Percentiles rank a stretch among this genome's conserved stretches.
These are phyloP conservation scores for Carapus acus DNA, from an alignment of 2,797 vertebrate genomes.

Conservation along the genomic window DNA sequence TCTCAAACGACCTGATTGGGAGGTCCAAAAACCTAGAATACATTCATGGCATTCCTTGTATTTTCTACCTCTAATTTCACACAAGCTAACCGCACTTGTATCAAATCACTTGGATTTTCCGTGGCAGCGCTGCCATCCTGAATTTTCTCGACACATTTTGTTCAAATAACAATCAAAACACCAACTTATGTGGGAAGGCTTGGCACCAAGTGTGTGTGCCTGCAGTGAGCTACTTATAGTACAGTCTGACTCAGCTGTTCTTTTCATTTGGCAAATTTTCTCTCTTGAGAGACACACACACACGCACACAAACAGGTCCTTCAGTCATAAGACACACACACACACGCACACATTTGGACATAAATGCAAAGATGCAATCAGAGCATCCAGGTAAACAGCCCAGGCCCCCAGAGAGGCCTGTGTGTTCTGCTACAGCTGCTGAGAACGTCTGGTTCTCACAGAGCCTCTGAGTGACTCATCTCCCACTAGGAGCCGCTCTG, in stretches of 20 bases:
- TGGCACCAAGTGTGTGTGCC: slow-evolving; percentile 32
- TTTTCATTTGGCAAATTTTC: slow-evolving; percentile 50
- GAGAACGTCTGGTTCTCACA: slow-evolving; percentile 41
- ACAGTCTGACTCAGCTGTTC: slow-evolving; percentile 27
- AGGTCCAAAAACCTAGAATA: slow-evolving; percentile 50
- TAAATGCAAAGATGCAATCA: slow-evolving; percentile 36
- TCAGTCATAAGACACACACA: slow-evolving; percentile 24
- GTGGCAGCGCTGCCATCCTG: slow-evolving; percentile 18
- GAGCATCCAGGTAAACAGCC: slow-evolving; percentile 37
- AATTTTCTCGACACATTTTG: slow-evolving; percentile 39
- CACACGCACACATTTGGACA: slow-evolving; percentile 27
- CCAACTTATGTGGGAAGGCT: slow-evolving; percentile 32
- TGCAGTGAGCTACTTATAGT: slow-evolving; percentile 38
- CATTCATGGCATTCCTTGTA: slow-evolving; percentile 60
- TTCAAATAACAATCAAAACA: slow-evolving; percentile 47
- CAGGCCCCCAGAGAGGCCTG: slow-evolving; percentile 32
- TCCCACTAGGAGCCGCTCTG: slow-evolving; percentile 13
- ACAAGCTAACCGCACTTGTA: slow-evolving; percentile 45
- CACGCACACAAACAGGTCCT: slow-evolving; percentile 13
- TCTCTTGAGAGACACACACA: slow-evolving; percentile 32
- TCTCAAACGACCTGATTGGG: slow-evolving; percentile 35
- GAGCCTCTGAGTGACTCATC: slow-evolving; percentile 6
- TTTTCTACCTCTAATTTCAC: slow-evolving; percentile 61
- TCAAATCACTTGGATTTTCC: slow-evolving; percentile 28
- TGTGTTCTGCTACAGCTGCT: slow-evolving; percentile 50